Conservation (phyloP, 1,140 invertebrate species). For the Drosophila nannoptera region DNA sequence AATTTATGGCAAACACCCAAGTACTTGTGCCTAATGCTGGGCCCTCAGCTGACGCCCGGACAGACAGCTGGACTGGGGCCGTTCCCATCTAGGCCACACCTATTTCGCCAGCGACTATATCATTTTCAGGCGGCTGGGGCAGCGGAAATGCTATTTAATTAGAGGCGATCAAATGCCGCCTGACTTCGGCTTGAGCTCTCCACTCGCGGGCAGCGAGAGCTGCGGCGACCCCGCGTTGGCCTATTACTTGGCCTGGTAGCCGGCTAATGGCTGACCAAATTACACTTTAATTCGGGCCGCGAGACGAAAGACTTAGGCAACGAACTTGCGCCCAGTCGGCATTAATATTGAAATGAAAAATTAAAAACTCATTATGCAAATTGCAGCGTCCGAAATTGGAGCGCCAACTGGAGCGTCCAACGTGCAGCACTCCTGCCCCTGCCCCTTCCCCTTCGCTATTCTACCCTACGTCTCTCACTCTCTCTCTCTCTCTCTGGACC, state of each 20-base stretch:
- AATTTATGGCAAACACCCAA: slow-evolving; percentile 20
- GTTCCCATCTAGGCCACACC: slow-evolving; percentile 49
- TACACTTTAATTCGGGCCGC: slow-evolving; percentile 73
- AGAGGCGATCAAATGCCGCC: slow-evolving; percentile 74
- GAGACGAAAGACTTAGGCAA: slow-evolving; percentile 67
- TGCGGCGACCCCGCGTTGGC: slow-evolving; percentile 26
- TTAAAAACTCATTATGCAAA: slow-evolving; percentile 78
- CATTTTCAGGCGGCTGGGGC: slow-evolving; percentile 64
- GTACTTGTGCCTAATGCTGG: slow-evolving; percentile 15
- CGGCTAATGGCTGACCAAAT: slow-evolving; percentile 74
- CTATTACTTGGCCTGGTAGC: slow-evolving; percentile 14
- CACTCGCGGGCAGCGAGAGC: neutral
- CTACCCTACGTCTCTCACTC: neutral
- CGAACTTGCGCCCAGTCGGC: slow-evolving; percentile 47
- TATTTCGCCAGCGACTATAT: slow-evolving; percentile 47
- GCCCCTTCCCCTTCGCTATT: neutral
- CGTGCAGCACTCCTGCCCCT: neutral
- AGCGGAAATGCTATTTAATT: slow-evolving; percentile 78
- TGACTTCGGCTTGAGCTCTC: slow-evolving; percentile 20
- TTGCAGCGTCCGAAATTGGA: slow-evolving; percentile 38
- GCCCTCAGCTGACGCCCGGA: slow-evolving; percentile 7
- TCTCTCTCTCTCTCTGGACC: neutral
- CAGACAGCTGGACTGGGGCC: slow-evolving; percentile 12
- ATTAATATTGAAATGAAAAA: slow-evolving; percentile 65
- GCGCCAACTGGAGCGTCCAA: slow-evolving; percentile 4